Evolutionary conservation across 30 jellyfish, hydroid and myxozoan species (phyloP).

Genomic region (Aurelia aurita complex sp. Pacific): DNA sequence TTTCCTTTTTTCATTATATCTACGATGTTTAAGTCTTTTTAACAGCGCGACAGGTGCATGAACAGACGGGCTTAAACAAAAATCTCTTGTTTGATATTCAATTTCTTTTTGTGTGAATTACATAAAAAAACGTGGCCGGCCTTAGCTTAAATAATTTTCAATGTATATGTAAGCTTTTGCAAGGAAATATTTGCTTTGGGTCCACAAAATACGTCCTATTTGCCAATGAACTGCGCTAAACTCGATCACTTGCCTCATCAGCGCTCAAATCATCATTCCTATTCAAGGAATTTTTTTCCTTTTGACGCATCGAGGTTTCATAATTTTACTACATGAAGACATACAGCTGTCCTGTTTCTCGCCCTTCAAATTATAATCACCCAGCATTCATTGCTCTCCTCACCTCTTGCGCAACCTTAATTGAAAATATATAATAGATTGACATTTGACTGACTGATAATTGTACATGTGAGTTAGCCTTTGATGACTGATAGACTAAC

Average conservation of each 20-base stretch:
- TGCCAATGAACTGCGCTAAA: slow-evolving; percentile 40
- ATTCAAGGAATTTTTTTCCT: neutral
- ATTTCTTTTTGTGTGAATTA: slow-evolving; percentile 52
- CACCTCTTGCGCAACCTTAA: neutral
- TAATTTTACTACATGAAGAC: neutral
- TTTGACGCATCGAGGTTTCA: neutral
- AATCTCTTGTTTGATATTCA: slow-evolving; percentile 44
- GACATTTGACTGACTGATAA: too few species aligned
- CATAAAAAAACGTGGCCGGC: slow-evolving; percentile 61
- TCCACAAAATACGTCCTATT: slow-evolving; percentile 30
- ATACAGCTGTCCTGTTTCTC: slow-evolving; percentile 4
- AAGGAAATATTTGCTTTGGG: slow-evolving; percentile 43
- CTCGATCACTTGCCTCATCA: slow-evolving; percentile 26
- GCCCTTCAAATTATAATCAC: neutral
- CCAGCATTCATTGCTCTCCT: neutral
- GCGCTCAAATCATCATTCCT: slow-evolving; percentile 3
- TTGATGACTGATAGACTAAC: too few species aligned
- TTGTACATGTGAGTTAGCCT: too few species aligned
- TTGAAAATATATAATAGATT: neutral
- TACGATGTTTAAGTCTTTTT: neutral
- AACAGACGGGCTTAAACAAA: slow-evolving; percentile 31
- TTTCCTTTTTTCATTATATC: too few species aligned
- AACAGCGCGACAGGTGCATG: slow-evolving; percentile 41
- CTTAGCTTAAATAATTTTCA: slow-evolving; percentile 43
- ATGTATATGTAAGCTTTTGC: slow-evolving; percentile 30